Percentiles rank a stretch among this genome's conserved stretches.
phyloP scores from a whole-genome alignment of 2,113 vertebrate genomes.

The Corvus moneduloides region DNA sequence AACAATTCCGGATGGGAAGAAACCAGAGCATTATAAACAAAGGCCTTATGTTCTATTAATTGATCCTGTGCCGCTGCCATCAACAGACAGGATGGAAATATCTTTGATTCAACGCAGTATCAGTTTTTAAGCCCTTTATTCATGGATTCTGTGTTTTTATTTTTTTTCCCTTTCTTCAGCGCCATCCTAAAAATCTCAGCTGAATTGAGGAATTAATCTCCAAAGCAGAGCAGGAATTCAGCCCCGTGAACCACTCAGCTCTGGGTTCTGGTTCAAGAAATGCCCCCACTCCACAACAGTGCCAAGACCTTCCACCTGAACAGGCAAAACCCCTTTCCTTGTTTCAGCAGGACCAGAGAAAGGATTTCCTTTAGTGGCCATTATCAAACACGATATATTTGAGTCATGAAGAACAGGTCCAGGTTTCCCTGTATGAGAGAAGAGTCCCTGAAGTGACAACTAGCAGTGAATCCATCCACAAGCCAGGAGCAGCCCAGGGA shows the following conservation, averaged over 20 bases:
- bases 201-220: not conserved
- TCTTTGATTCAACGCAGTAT: not conserved
- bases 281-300: rapidly evolving
- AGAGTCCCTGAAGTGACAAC: not conserved
- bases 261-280: too few species aligned
- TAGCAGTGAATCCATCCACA: rapidly evolving
- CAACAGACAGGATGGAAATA: not conserved
- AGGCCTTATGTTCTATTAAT: not conserved
- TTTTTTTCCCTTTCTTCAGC: not conserved
- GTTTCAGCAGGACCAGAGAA: not conserved
- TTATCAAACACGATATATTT: not conserved
- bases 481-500: not conserved
- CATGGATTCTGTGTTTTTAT: not conserved
- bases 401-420: not conserved
- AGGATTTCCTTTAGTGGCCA: not conserved
- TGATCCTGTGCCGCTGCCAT: not conserved
- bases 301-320: not conserved
- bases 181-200: not conserved
- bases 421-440: not conserved
- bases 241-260: not conserved
- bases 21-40: not conserved
- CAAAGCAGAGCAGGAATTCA: not conserved
- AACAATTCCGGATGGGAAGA: not conserved
- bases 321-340: not conserved
- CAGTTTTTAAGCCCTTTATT: not conserved